Conservation (phyloP, 1,140 invertebrate species). For the Kradibia gibbosae region DNA sequence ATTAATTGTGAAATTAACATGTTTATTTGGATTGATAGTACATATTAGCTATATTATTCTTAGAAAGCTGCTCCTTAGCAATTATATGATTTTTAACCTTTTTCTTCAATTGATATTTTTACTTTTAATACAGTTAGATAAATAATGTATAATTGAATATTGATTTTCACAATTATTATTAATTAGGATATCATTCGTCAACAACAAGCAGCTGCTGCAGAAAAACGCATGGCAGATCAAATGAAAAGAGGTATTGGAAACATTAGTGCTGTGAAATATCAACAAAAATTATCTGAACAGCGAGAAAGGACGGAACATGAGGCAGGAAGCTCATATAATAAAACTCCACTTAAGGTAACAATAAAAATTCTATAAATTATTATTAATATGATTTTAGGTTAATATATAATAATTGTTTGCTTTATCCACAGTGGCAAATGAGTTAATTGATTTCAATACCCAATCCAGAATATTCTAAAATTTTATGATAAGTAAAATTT, state of each 20-base stretch:
- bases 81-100: too few relatives aligned
- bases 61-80: too few relatives aligned
- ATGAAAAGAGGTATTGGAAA: constrained; percentile 74
- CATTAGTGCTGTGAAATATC: constrained; percentile 70
- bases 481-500: background rate
- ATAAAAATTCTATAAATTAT: background rate
- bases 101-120: too few relatives aligned
- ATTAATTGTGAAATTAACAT: too few relatives aligned
- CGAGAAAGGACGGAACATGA: constrained; percentile 62
- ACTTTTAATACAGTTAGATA: background rate
- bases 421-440: constrained; percentile 60
- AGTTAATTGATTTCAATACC: constrained; percentile 44
- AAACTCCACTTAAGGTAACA: constrained; percentile 57
- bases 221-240: constrained; percentile 69
- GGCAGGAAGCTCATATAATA: constrained; percentile 52
- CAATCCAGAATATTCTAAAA: background rate
- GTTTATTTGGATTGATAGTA: too few relatives aligned
- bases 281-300: constrained; percentile 69
- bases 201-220: constrained; percentile 74
- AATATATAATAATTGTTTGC: constrained; percentile 20
- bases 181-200: constrained; percentile 69
- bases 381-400: background rate
- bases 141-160: background rate
- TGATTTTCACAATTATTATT: background rate
- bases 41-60: too few relatives aligned